phyloP scores from a whole-genome alignment of 2,113 vertebrate species.

The Puffinus mauretanicus region DNA sequence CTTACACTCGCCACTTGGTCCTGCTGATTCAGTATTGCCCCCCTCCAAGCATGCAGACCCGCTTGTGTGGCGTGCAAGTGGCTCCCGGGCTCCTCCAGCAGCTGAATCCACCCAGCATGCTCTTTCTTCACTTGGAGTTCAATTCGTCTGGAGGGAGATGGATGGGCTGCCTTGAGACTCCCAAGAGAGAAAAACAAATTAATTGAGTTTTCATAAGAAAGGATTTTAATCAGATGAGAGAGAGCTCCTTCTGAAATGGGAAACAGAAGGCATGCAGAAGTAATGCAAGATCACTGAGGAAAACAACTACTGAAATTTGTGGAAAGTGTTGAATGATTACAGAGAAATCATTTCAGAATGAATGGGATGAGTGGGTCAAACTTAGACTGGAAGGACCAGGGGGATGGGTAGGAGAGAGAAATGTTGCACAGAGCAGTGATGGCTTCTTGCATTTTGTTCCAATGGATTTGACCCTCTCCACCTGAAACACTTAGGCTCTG shows the following conservation, averaged over 20 bases:
- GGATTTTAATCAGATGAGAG: neutral
- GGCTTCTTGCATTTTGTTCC: neutral
- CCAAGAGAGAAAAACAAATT: neutral
- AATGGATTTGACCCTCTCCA: neutral
- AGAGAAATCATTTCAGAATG: neutral
- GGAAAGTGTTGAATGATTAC: neutral
- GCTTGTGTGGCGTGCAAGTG: fast-evolving
- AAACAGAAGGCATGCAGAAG: neutral
- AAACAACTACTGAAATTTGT: neutral
- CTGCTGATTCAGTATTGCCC: neutral
- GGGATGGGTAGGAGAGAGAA: neutral
- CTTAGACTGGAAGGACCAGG: neutral
- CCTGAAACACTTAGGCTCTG: neutral
- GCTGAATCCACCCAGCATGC: neutral
- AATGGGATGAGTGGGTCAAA: neutral
- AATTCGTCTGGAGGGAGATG: neutral
- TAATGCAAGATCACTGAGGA: neutral
- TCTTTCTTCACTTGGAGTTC: neutral
- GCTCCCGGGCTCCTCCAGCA: neutral
- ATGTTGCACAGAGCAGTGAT: neutral
- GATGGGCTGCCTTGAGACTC: neutral
- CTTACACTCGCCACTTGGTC: neutral
- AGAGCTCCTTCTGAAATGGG: neutral
- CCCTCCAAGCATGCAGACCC: neutral
- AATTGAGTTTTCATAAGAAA: neutral